Evolutionary conservation across 2,797 vertebrate species (phyloP), one percentile per base, ranked within the genome.

Genomic region (Octomys mimax): DNA sequence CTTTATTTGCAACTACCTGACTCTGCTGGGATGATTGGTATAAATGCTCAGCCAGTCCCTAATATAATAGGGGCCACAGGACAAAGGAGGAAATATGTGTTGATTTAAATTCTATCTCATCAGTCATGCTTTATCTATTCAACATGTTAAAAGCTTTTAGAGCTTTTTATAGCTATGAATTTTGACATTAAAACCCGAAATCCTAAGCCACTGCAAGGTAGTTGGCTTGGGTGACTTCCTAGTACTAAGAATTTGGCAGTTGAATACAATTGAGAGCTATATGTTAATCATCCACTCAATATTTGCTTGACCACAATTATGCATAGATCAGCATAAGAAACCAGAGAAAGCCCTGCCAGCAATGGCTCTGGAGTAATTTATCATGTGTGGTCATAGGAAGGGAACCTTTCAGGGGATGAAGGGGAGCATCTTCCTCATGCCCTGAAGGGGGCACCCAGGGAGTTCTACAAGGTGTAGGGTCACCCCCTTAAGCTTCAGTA

Each of bases 311-410:
- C 87, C 87, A 95, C 93, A 95, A 42, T 92, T 93, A 96, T 84
- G 70, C 92, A 79, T 82, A 93, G 70, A 94, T 95, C 93, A 96
- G 95, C 89, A 94, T 86, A 89, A 91, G 95, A 96, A 95, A 94
- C 54, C 89, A 79, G 71, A 66, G 52, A 87, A 83, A 87, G 83
- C 39, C 61, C 88, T 11, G 59, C 88, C 49, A 88, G 71, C 57
- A 88, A 36, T 21, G 26, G 82, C 46, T 70, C 66, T 36, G 42
- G 86, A 75, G 80, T 62, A 68, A 75, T 88, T 90, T 93, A 80
- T 73, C 57, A 71, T 79, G 62, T 91, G 84, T 73, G 64, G 62
- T 78, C 64, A 80, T 13, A 36, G 18, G 78, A 71, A 6, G 13
- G 11, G 42, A 89, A 73, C 62, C 26, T 54, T 52, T 66, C 5